phyloP scores from a whole-genome alignment of 2,888 invertebrate genomes.

The Bruchidius siliquastri region DNA sequence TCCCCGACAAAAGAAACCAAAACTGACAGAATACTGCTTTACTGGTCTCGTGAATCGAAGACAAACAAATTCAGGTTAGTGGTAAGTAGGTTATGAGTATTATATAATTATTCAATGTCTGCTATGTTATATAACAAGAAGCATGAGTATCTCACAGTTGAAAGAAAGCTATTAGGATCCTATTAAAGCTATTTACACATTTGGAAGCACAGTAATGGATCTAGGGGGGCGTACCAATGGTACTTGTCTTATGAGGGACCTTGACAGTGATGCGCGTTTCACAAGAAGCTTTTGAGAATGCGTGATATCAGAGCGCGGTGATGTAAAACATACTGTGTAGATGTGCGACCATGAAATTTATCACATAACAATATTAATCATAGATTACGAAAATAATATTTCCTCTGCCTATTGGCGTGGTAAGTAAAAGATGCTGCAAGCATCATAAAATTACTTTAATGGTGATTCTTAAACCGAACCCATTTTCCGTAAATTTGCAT shows the following conservation, averaged over 20 bases:
- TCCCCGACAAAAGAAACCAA: neutral
- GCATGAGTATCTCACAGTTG: neutral
- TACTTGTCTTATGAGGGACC: neutral
- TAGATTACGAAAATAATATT: too few relatives aligned
- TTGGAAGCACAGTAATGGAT: neutral
- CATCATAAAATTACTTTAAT: too few relatives aligned
- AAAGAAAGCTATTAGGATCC: neutral
- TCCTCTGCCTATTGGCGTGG: too few relatives aligned
- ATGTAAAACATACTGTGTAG: too few relatives aligned
- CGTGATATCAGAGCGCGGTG: too few relatives aligned
- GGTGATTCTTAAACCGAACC: too few relatives aligned
- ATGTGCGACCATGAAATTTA: too few relatives aligned
- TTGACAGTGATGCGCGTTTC: neutral
- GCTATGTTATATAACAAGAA: neutral
- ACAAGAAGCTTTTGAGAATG: neutral
- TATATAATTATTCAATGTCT: slow-evolving; percentile 7
- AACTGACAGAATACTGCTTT: neutral
- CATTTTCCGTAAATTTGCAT: too few relatives aligned
- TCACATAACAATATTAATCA: too few relatives aligned
- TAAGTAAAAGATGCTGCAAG: too few relatives aligned
- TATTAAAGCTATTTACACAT: neutral
- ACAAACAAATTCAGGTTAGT: neutral
- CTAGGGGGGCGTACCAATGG: neutral
- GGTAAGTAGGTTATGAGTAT: slow-evolving; percentile 3
- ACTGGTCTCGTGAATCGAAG: neutral